These are phyloP conservation scores for Anoplius nigerrimus DNA, from an alignment of 2,888 invertebrate species.

Conservation along the genomic window DNA sequence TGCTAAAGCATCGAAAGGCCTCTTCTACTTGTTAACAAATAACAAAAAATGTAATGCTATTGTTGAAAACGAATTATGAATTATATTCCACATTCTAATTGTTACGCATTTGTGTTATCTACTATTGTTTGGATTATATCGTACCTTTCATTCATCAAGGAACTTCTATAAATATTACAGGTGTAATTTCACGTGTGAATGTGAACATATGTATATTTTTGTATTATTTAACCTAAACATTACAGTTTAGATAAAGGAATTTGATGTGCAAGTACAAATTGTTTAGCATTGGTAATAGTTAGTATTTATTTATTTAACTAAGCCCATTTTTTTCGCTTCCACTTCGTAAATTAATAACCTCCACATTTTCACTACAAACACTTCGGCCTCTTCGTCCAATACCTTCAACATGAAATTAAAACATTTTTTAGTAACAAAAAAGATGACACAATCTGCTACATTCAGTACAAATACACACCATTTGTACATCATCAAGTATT, in stretches of 20 bases:
- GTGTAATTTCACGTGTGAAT: slow-evolving; percentile 45
- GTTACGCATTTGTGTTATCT: slow-evolving; percentile 57
- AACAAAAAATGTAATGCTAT: too few species aligned
- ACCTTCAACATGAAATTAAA: slow-evolving; percentile 81
- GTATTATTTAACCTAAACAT: slow-evolving; percentile 58
- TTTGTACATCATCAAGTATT: slow-evolving; percentile 98
- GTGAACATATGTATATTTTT: too few species aligned
- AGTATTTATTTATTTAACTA: slow-evolving; percentile 81
- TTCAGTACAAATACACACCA: slow-evolving; percentile 80
- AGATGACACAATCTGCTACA: slow-evolving; percentile 7
- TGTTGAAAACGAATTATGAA: slow-evolving; percentile 65
- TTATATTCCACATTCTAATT: slow-evolving; percentile 61
- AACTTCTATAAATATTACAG: slow-evolving; percentile 51
- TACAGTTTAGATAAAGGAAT: slow-evolving; percentile 61
- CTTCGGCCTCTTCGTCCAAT: slow-evolving; percentile 99
- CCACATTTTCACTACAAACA: slow-evolving; percentile 99
- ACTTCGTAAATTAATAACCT: slow-evolving; percentile 99
- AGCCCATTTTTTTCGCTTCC: slow-evolving; percentile 96
- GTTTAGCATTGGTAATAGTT: slow-evolving; percentile 48
- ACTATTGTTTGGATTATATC: slow-evolving; percentile 43
- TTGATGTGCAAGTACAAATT: slow-evolving; percentile 62
- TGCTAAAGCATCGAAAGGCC: too few species aligned
- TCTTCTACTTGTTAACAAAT: too few species aligned
- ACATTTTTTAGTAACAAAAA: not conserved
- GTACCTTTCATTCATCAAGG: slow-evolving; percentile 34